phyloP scores from a whole-genome alignment of 2,888 invertebrate genomes.

The Melanostoma scalare region DNA sequence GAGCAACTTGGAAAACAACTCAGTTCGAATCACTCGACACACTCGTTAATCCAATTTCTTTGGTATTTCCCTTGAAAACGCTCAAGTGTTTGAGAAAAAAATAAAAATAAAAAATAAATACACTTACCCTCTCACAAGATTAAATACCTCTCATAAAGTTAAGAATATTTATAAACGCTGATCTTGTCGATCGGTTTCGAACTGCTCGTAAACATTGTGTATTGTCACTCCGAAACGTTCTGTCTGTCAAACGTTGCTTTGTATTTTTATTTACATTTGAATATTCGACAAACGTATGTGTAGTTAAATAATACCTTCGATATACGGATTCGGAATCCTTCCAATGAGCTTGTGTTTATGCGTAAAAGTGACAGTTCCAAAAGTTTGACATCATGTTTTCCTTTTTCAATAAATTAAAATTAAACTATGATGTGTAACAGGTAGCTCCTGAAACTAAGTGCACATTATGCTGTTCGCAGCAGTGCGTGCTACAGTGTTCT shows the following conservation, averaged over 20 bases:
- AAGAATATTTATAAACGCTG: constrained; percentile 44
- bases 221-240: constrained; percentile 55
- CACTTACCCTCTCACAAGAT: constrained; percentile 29
- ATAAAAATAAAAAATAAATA: constrained; percentile 1
- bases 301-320: no score
- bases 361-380: constrained; percentile 7
- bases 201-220: constrained; percentile 38
- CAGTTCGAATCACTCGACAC: constrained; percentile 15
- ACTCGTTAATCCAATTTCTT: constrained; percentile 14
- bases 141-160: constrained; percentile 19
- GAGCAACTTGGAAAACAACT: constrained; percentile 6
- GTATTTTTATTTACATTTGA: background rate
- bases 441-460: constrained; percentile 6
- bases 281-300: no score
- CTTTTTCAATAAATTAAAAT: no score
- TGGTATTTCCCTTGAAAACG: constrained; percentile 7
- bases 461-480: background rate
- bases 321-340: background rate
- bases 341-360: constrained; percentile 16
- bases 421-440: no score
- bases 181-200: constrained; percentile 38
- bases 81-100: constrained; percentile 8
- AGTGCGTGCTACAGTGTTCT: background rate
- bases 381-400: background rate
- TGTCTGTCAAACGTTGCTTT: constrained; percentile 35